A percentile compares a stretch with the other conserved stretches of the same genome.
These are phyloP conservation scores for Brachypteracias leptosomus DNA, from an alignment of 2,113 vertebrate genomes.

Conservation along the genomic window DNA sequence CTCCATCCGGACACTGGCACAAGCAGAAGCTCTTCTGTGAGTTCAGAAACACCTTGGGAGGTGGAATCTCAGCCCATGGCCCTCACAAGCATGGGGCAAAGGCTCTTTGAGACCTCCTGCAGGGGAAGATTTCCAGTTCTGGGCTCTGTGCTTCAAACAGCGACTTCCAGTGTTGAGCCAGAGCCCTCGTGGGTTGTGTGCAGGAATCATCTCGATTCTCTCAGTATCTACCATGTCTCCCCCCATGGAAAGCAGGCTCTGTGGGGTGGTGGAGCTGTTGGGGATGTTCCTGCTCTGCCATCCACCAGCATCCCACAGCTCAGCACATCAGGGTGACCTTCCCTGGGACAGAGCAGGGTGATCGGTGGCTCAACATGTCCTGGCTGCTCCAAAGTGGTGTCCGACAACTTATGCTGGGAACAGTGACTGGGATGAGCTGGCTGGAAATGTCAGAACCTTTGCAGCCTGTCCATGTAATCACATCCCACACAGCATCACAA, in stretches of 20 bases:
- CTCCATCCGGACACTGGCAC: background rate
- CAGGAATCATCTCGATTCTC: background rate
- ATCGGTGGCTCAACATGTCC: fast-evolving
- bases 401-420: background rate
- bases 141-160: background rate
- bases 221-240: background rate
- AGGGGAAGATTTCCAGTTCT: background rate
- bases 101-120: background rate
- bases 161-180: background rate
- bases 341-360: fast-evolving
- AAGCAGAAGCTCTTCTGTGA: background rate
- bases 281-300: background rate
- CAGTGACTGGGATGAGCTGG: background rate
- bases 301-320: fast-evolving
- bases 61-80: background rate
- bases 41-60: background rate
- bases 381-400: background rate
- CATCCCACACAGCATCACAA: fast-evolving
- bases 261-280: background rate
- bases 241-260: fast-evolving
- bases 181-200: background rate
- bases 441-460: background rate
- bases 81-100: fast-evolving
- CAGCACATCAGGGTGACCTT: background rate
- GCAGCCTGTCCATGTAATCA: background rate